phyloP scores from a whole-genome alignment of 2,113 vertebrate species.

The cattle (Bos taurus) region DNA sequence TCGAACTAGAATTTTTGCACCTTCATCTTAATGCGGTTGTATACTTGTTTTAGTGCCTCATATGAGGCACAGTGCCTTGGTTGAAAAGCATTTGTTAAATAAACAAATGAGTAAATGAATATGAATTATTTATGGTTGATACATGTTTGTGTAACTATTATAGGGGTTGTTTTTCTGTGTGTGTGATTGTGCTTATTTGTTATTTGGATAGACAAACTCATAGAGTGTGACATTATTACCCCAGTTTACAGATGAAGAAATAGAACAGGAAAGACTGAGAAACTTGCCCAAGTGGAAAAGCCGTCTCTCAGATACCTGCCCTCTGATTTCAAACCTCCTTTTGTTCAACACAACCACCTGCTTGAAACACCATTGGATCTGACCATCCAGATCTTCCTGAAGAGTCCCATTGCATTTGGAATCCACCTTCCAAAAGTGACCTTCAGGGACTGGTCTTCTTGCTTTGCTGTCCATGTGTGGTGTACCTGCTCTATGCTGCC shows the following conservation, averaged over 20 bases:
- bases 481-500: neutral
- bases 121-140: neutral
- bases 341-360: neutral
- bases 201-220: neutral
- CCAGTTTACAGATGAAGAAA: slow-evolving; percentile 14
- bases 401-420: neutral
- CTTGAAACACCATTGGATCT: neutral
- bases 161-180: slow-evolving; percentile 23
- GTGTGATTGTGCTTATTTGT: neutral
- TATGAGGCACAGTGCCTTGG: neutral
- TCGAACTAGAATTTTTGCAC: neutral
- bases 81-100: neutral
- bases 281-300: neutral
- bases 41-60: neutral
- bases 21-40: neutral
- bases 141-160: neutral
- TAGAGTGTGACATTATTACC: neutral
- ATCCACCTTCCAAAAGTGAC: neutral
- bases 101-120: neutral
- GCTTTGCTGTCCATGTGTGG: neutral
- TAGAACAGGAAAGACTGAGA: neutral
- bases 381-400: neutral
- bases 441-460: neutral
- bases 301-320: neutral
- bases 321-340: neutral